These are phyloP conservation scores for Ganaspis sp. DNA, from an alignment of 1,140 invertebrate species.

Conservation along the genomic window DNA sequence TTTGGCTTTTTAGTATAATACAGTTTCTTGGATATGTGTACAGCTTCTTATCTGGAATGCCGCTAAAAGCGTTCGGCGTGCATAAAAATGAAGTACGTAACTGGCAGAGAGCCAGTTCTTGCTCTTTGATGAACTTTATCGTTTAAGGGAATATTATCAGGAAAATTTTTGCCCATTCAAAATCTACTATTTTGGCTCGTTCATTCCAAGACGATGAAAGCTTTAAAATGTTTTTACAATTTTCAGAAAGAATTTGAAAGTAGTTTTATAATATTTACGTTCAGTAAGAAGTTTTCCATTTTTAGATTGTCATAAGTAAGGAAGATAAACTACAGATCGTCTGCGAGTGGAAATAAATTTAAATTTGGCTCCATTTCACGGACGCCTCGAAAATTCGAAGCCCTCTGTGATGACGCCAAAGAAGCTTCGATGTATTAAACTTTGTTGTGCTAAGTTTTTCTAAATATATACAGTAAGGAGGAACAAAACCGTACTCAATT, in stretches of 20 bases:
- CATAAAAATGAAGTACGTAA: conserved; percentile 13
- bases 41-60: background rate
- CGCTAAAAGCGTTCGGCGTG: background rate
- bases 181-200: background rate
- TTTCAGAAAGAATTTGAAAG: background rate
- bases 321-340: too few species aligned
- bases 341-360: background rate
- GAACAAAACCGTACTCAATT: too few species aligned
- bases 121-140: background rate
- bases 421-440: too few species aligned
- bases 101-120: background rate
- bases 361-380: background rate
- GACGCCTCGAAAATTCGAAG: too few species aligned
- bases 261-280: background rate
- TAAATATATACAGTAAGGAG: too few species aligned
- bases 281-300: background rate
- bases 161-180: background rate
- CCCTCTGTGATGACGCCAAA: too few species aligned
- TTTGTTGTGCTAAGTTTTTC: too few species aligned
- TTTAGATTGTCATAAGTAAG: too few species aligned
- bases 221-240: background rate
- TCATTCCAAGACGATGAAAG: background rate
- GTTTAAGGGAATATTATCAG: background rate
- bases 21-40: background rate
- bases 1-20: background rate